Evolutionary conservation across 2,113 vertebrate species (phyloP), one percentile per base, ranked within the genome.

Genomic region (Solea senegalensis): DNA sequence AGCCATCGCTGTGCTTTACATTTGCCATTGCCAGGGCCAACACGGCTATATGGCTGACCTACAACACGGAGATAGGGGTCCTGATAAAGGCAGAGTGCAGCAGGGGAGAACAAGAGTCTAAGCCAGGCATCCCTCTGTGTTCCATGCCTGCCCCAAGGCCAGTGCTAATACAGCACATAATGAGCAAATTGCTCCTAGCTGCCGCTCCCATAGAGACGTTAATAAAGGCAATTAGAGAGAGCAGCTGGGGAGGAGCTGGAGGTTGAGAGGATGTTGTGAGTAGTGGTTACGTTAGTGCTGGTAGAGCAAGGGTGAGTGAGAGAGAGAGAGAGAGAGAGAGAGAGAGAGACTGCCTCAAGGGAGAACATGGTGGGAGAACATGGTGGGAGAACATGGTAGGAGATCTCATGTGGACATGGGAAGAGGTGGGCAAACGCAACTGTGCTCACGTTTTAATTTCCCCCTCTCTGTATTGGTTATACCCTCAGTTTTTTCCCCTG

Each of bases 221-320:
- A 92, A 93, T 91, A 91, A 90, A 90, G 91, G 89, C 91, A 92
- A 93, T 93, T 93, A 93, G 84, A 85, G 88, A 55, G 64, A 88
- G 76, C 80, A 82, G 88, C 80, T 83, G 81, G 86, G 84, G 84
- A 87, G 86, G 87, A 78, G 88, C 76, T 76, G 74, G 77, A 80
- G 74, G 83, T 85, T 74, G 84, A 65, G 77, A 58, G 76, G 88
- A 87, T 83, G 76, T 73, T 84, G 86, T 82, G 86, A 84, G 70
- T 66, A 85, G 73, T 74, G 73, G 76, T 78, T 82, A 73, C 28
- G 8, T 53, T 87, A 81, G 75, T 71, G 69, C 28, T 27, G 77
- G 65, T 55, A 51, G 5, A 55, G 68, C 45, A 13, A n/a, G 72
- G 60, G 70, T 66, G 59, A 46, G 61, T 57, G 72, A 12, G 9